Base-by-base conservation (phyloP, 2,797 vertebrate species). In the Sebastes steindachneri region DNA sequence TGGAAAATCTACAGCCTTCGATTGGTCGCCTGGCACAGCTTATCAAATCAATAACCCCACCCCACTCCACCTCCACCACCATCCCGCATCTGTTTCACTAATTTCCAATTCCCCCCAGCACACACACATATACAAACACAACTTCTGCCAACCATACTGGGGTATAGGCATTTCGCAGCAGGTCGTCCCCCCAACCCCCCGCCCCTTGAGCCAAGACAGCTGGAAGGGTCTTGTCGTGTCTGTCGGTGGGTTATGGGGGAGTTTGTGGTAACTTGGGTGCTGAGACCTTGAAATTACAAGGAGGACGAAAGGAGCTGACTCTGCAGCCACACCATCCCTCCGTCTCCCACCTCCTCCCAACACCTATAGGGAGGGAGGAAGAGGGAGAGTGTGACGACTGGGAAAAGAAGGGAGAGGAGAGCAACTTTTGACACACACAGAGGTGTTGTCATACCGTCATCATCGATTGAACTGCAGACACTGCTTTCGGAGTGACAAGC, bases 391-490 rank as follows among this genome's bases (percentile, higher is more conserved):
- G 80, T 65, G 86, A 85, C 51, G 23, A 77, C 82, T 73, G 79
- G 59, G 80, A 51, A 67, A 83, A 75, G 82, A 68, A 77, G 29
- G 37, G 54, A 68, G 81, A 75, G 72, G 74, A 77, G 78, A 88
- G 85, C 64, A 89, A 90, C 85, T 91, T 89, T 76, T 87, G 79
- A 89, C 86, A 90, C 85, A 85, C 77, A 82, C 80, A 75, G 77
- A 88, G 80, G 91, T 88, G 89, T 87, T 90, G 89, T 92, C 93
- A 91, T 82, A 76, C 75, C 64, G 57, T 88, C 86, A 77, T 63
- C 88, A 92, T 93, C 79, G 90, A 94, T 90, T 92, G 81, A 91
- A 91, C 89, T 93, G 91, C 90, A 89, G 89, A 86, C 88, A 78
- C 82, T 35, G 80, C 58, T 77, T 80, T 86, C 57, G 87, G 90